phyloP scores from a whole-genome alignment of 2,888 invertebrate genomes.

The Bellardia pandia region DNA sequence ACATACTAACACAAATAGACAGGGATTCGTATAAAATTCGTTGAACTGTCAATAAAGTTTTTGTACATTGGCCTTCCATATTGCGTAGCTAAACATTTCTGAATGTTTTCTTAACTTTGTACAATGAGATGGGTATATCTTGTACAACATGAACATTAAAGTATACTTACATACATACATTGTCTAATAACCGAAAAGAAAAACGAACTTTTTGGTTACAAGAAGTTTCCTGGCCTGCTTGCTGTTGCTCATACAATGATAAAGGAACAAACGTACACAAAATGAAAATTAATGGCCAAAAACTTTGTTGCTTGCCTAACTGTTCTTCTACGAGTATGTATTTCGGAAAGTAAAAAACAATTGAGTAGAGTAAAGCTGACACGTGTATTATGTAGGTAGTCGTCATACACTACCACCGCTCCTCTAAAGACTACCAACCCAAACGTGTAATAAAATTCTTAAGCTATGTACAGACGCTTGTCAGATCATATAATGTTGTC shows the following conservation, averaged over 20 bases:
- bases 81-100: conserved; percentile 17
- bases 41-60: conserved; percentile 67
- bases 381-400: conserved; percentile 8
- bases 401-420: not conserved
- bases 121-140: conserved; percentile 39
- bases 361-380: conserved; percentile 29
- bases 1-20: not conserved
- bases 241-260: not conserved
- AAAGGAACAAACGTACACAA: conserved; percentile 7
- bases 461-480: too few relatives aligned
- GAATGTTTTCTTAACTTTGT: not conserved
- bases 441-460: conserved; percentile 67
- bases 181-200: not conserved
- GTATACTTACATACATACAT: not conserved
- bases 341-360: not conserved
- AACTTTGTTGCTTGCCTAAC: conserved; percentile 23
- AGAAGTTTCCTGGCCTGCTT: not conserved
- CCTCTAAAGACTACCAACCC: not conserved
- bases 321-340: not conserved
- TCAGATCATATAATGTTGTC: too few relatives aligned
- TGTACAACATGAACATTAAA: conserved; percentile 21
- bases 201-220: conserved; percentile 37
- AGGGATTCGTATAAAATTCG: conserved; percentile 36
- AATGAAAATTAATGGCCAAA: conserved; percentile 61
- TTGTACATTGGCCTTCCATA: conserved; percentile 50